Percentiles rank a stretch among this genome's conserved stretches.
phyloP scores from a whole-genome alignment of 1,140 invertebrate species.

The Leguminivora glycinivorella region DNA sequence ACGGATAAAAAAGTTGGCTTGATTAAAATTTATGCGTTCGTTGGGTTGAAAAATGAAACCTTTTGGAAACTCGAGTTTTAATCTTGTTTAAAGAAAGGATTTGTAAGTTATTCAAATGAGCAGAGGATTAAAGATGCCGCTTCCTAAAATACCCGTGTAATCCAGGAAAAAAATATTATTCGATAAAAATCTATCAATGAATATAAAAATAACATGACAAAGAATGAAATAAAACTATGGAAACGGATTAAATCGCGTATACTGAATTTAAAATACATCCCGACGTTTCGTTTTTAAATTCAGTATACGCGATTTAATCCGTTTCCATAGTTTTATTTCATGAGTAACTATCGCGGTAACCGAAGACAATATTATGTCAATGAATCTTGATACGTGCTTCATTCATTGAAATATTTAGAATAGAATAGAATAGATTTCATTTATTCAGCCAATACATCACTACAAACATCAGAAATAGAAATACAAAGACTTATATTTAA shows the following conservation, averaged over 20 bases:
- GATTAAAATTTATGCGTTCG: conserved; percentile 5
- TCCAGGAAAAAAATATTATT: neutral
- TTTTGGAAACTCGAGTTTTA: neutral
- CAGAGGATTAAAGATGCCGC: neutral
- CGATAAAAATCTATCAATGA: neutral
- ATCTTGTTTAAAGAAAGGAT: neutral
- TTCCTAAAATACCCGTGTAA: neutral
- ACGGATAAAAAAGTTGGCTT: conserved; percentile 16
- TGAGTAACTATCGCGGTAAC: no score
- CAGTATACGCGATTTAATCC: no score
- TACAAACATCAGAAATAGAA: no score
- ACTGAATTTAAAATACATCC: no score
- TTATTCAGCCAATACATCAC: no score
- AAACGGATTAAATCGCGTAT: no score
- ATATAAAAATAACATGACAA: neutral
- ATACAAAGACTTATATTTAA: no score
- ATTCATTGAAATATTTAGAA: neutral
- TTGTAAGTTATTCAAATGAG: neutral
- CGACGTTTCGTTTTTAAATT: no score
- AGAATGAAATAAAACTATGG: no score
- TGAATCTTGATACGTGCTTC: neutral
- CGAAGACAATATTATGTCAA: no score
- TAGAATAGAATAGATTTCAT: no score
- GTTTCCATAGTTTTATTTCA: no score
- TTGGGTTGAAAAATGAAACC: neutral